Base-by-base conservation (phyloP, 2,113 vertebrate species). In the Ictalurus punctatus region DNA sequence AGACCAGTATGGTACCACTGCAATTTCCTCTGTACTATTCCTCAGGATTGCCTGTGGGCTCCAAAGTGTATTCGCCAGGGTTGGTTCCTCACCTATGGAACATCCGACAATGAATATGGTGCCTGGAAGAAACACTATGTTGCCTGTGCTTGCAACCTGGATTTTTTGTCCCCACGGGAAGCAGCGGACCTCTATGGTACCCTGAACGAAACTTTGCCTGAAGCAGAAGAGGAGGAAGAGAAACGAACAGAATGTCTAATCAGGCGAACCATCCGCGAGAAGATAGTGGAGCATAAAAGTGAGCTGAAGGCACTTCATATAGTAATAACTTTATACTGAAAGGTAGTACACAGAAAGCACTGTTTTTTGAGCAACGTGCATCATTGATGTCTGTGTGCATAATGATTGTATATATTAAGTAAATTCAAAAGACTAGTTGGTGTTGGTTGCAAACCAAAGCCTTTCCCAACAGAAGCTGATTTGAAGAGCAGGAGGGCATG, bases 31-130 rank as follows among this genome's bases (percentile, higher is more conserved):
- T 48, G 12, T 69, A 16, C 30, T n/a, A 40, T 34, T 89, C 34
- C 76, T 9, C 83, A 97, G 96, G 97, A 96, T 40, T 97, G 96
- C 90, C 93, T 96, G 13, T 97, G 96, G 96, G 94, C 91, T 69
- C 92, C 91, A 30, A 96, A 96, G 63, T 96, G 95, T 88, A 61
- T 96, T 34, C 92, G 90, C 4, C 93, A 93, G 40, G 96, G 97
- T 67, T 97, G 95, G 96, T 98, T 97, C 93, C 95, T 97, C 69
- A 95, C 95, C 10, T 97, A 96, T 78, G 87, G 83, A 0, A 94
- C 95, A 4, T 88, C 88, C 23, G 94, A 95, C 40, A 95, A 95
- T 0, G 94, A 97, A 85, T 96, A 92, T 0, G 92, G 96, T 0
- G 95, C 95, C 19, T 96, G 96, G 96, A 98, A 97, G 92, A 91